A percentile compares a stretch with the other conserved stretches of the same genome.
Conservation (phyloP, 2,888 invertebrate genomes). For the Pristionchus maxplancki region DNA sequence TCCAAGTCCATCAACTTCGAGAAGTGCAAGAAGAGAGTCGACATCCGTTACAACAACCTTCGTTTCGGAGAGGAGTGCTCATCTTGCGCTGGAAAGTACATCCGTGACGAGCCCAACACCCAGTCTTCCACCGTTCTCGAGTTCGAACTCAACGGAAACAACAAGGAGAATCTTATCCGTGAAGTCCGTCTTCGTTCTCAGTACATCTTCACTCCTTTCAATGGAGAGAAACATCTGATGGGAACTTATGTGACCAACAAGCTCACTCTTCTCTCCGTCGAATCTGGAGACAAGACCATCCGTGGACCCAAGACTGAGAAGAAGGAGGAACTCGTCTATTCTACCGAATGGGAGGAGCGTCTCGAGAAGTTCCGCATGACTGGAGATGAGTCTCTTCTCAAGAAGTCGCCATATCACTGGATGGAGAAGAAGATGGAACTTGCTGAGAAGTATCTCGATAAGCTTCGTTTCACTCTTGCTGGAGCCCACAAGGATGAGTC, state of each 20-base stretch:
- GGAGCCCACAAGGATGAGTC: slow-evolving; percentile 5
- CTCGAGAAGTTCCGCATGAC: slow-evolving; percentile 67
- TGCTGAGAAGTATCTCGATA: slow-evolving; percentile 58
- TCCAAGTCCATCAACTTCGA: slow-evolving; percentile 78
- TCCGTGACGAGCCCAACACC: slow-evolving; percentile 44
- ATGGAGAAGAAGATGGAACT: slow-evolving; percentile 62
- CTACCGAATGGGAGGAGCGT: slow-evolving; percentile 60
- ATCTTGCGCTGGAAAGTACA: slow-evolving; percentile 56
- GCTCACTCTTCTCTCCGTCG: slow-evolving; percentile 57
- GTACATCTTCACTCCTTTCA: slow-evolving; percentile 61
- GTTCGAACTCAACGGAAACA: slow-evolving; percentile 53
- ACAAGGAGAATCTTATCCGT: slow-evolving; percentile 52
- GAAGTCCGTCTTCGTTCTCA: slow-evolving; percentile 53
- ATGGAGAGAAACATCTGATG: slow-evolving; percentile 55
- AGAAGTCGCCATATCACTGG: slow-evolving; percentile 58
- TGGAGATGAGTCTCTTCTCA: slow-evolving; percentile 61
- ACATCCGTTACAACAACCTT: slow-evolving; percentile 59
- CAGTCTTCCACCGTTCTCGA: slow-evolving; percentile 58
- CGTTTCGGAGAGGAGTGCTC: slow-evolving; percentile 59
- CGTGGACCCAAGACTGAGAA: slow-evolving; percentile 60
- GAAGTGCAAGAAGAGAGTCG: slow-evolving; percentile 77
- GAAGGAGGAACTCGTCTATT: slow-evolving; percentile 60
- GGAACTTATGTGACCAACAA: slow-evolving; percentile 56
- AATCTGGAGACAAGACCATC: slow-evolving; percentile 44
- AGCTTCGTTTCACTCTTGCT: slow-evolving; percentile 53